Evolutionary conservation across 2,888 invertebrate species (phyloP).

Genomic region (Linyphia triangularis): DNA sequence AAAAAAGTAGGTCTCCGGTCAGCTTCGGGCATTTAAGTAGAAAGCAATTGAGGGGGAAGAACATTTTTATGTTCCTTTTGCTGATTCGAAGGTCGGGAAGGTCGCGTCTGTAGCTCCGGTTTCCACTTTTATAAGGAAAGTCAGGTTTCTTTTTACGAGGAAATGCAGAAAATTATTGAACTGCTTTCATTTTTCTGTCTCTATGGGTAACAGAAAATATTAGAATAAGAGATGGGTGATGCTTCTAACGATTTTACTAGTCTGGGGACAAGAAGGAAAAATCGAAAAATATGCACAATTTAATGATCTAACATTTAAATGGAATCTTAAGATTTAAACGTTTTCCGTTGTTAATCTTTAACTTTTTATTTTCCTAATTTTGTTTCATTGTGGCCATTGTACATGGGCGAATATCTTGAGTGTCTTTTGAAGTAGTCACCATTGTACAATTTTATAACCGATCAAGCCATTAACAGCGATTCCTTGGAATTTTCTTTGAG

Average conservation of each 20-base stretch:
- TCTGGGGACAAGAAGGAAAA: too few species aligned
- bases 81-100: background rate
- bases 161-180: background rate
- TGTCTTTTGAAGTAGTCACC: too few species aligned
- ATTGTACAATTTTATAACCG: too few species aligned
- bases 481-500: too few species aligned
- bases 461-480: too few species aligned
- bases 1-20: conserved; percentile 41
- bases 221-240: background rate
- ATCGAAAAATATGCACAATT: too few species aligned
- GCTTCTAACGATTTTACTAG: background rate
- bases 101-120: conserved; percentile 21
- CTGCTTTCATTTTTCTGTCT: background rate
- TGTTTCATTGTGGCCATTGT: too few species aligned
- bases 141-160: conserved; percentile 1
- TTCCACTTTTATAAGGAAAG: conserved; percentile 32
- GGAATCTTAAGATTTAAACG: background rate
- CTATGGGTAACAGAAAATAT: background rate
- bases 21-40: background rate
- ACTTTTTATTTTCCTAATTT: too few species aligned
- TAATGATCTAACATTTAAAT: too few species aligned
- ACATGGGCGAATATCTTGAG: too few species aligned
- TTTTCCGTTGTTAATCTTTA: too few species aligned
- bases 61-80: background rate
- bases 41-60: conserved; percentile 1